Evolutionary conservation across 2,888 invertebrate species (phyloP), one percentile per base, ranked within the genome.

Genomic region (Salpingus planirostris): DNA sequence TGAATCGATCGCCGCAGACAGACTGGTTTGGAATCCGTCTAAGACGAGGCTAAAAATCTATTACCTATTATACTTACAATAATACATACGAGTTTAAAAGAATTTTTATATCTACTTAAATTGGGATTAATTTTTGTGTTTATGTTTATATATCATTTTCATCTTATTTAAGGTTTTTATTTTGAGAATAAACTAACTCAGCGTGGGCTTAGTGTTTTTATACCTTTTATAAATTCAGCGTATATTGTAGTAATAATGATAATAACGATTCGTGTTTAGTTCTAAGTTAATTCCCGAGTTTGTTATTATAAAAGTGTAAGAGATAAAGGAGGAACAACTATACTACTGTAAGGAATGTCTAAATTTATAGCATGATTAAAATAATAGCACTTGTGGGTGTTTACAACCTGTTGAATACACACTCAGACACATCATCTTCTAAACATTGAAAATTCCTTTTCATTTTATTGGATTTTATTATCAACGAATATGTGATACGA

Each of bases 211-310:
- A 27, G 27, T 14, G 27, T 25, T 25, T 25, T 26, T 2, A 26
- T 28, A 28, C 28, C 28, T 28, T 18, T 13, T 31, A 21, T 21
- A 21, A n/a, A 26, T 26, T 21, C 11, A n/a, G n/a, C n/a, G n/a
- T n/a, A n/a, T 23, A 13, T 13, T 26, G 13, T 26, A 7, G 3
- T 18, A 7, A 8, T 28, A 7, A 6, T 10, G 11, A 15, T 18
- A 4, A 15, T 11, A 5, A 15, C n/a, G 12, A 21, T 14, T 14
- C 4, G 5, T 14, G 15, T 30, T 15, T 13, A 11, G 13, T 11
- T 11, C 2, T 15, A 15, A 30, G 15, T 23, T 15, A 13, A 23
- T 14, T n/a, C n/a, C n/a, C n/a, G n/a, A n/a, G n/a, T n/a, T n/a
- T n/a, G n/a, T n/a, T 21, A 5, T 13, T 11, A 14, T 8, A 14